Conservation (phyloP, 2,797 vertebrate species). For the Gobio occitaniae region DNA sequence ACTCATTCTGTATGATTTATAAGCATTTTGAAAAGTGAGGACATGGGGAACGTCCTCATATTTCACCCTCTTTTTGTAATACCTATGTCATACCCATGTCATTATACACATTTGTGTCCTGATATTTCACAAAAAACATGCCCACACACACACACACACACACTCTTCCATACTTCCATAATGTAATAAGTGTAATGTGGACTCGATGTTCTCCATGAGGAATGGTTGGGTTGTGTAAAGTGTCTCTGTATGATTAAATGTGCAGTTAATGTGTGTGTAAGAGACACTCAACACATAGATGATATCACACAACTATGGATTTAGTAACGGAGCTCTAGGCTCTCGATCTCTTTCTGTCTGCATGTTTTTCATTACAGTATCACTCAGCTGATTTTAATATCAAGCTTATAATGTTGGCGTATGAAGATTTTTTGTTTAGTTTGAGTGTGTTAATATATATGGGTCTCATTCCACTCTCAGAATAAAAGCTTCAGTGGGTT, state of each 20-base stretch:
- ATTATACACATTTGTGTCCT: no score
- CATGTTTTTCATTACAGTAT: neutral
- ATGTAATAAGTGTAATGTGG: neutral
- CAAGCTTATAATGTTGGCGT: neutral
- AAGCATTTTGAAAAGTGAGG: no score
- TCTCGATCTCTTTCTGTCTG: neutral
- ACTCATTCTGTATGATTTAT: no score
- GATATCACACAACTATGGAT: neutral
- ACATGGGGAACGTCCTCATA: no score
- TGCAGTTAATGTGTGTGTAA: no score
- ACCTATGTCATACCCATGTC: no score
- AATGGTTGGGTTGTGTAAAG: neutral
- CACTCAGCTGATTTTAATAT: neutral
- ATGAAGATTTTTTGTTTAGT: neutral
- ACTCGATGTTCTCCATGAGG: neutral
- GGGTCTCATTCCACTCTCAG: neutral
- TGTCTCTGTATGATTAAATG: neutral
- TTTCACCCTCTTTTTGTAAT: no score
- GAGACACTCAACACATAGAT: neutral
- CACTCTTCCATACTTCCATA: neutral
- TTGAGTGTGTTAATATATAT: neutral
- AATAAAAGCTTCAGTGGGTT: no score
- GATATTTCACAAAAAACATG: no score
- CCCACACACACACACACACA: constrained; percentile 47
- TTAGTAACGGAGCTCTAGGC: neutral